Evolutionary conservation across 1,140 invertebrate genomes (phyloP), one percentile per base, ranked within the genome.

Genomic region (Ostrea denselamellosa): DNA sequence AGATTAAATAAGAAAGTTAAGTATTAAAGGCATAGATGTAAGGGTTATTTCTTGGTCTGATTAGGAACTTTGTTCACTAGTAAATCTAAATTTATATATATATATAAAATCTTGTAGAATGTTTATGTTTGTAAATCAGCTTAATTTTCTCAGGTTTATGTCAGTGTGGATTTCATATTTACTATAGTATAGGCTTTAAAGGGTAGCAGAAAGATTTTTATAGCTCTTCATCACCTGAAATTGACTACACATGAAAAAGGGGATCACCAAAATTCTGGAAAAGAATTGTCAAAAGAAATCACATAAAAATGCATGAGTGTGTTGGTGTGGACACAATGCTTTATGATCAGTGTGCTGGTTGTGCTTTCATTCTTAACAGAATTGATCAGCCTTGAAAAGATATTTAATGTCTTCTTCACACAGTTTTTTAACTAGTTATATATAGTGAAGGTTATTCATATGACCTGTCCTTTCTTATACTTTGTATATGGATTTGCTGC

Each of bases 401-500:
- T 77, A 77, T 77, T 77, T 77, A 77, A 77, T 77, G 68, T 77
- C 68, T 34, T 77, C 68, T 77, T 77, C 22, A 34, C 25, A 28
- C 68, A 77, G 68, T 77, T 77, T 77, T 77, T 77, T 34, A 77
- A 77, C 10, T 28, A 17, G 10, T 77, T 34, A 17, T 77, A 77
- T 77, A 28, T 34, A 77, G 22, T 28, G 25, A 77, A 77, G 68
- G 25, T 77, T 77, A 77, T 77, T 77, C 68, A 77, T 77, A 77
- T 77, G 68, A 77, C 68, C 68, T 25, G 28, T 34, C 25, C 68
- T 77, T 77, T 77, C 25, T 28, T 77, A 77, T n/a, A 19, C n/a
- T n/a, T 62, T 62, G n/a, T 25, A 34, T 77, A 77, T 77, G 68
- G 68, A 77, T 77, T 77, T 77, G 68, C 68, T 77, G 68, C 68